Base-by-base conservation (phyloP, 2,888 invertebrate genomes). In the Trachelus troglodyta region DNA sequence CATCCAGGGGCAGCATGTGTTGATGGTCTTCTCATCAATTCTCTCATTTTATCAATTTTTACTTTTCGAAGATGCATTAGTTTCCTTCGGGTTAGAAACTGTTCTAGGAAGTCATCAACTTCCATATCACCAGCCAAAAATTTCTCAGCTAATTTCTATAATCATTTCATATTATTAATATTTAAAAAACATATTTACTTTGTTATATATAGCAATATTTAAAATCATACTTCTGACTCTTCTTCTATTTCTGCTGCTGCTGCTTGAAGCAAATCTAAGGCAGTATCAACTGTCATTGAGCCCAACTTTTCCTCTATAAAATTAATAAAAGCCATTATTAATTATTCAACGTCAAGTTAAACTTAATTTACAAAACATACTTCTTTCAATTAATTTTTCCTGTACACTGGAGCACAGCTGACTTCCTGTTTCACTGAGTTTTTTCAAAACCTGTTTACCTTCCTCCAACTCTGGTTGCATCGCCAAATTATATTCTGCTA, bases 241-340 rank as follows among this genome's bases (percentile, higher is more conserved):
- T 99, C 98, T 91, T 99, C 99, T 77, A 96, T 95, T 92, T 98
- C 96, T 56, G 98, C 97, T 35, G 98, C 96, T 15, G 98, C 96
- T 12, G 98, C 96, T 93, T 98, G 97, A 23, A 99, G 93, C 74
- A 98, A 92, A 0, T 98, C 98, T 81, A 97, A 93, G 0, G 97
- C 96, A 34, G 97, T 97, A 86, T 98, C 99, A 37, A 96, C 93
- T 30, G 96, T 96, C 90, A 96, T 94, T 75, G 95, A 94, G 1
- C 96, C 95, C 34, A 96, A 94, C 89, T 96, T 95, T 76, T 95
- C 94, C 90, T 95, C 97, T 97, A 90, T 69, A 92, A 93, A 81
- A 12, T 69, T 33, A 12, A 68, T 12, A 76, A 78, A 76, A 77
- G 74, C 69, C 12, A 79, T 74, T 40, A 40, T 40, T 40, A 23